Evolutionary conservation across 2,113 vertebrate species (phyloP).

Genomic region (Shinisaurus crocodilurus): DNA sequence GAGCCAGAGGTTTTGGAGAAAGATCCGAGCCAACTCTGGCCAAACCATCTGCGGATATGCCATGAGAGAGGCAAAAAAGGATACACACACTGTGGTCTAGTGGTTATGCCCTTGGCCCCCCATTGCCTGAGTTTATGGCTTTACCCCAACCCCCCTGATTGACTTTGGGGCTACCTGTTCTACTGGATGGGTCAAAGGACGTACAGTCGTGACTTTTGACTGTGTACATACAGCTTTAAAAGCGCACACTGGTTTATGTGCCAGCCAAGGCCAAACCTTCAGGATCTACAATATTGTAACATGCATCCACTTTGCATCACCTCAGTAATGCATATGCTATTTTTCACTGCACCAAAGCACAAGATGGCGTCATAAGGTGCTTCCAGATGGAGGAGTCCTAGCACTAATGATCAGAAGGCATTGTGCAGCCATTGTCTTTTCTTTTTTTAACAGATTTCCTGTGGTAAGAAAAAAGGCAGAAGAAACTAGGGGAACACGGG

Average conservation of each 20-base stretch:
- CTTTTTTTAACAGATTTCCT: background rate
- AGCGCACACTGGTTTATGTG: background rate
- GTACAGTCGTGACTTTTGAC: too few species aligned
- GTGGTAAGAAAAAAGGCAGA: background rate
- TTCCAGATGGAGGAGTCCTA: too few species aligned
- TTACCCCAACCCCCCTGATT: background rate
- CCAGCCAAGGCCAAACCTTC: background rate
- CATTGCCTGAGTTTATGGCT: background rate
- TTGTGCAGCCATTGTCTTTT: background rate
- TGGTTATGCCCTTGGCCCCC: slow-evolving; percentile 1
- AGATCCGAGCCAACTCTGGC: slow-evolving; percentile 4
- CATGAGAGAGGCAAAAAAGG: background rate
- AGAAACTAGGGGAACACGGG: too few species aligned
- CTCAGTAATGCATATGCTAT: background rate
- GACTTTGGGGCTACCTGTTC: background rate
- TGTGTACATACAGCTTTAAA: background rate
- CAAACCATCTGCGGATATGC: slow-evolving; percentile 15
- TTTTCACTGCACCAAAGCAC: background rate
- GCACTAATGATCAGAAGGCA: too few species aligned
- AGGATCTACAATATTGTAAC: background rate
- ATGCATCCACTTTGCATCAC: background rate
- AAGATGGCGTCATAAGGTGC: too few species aligned
- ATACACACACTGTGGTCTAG: slow-evolving; percentile 10
- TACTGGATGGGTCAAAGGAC: background rate
- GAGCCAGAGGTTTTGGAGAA: slow-evolving; percentile 41